A percentile compares a stretch with the other conserved stretches of the same genome.
Conservation (phyloP, 2,888 invertebrate genomes). For the Drosophila anomelani region DNA sequence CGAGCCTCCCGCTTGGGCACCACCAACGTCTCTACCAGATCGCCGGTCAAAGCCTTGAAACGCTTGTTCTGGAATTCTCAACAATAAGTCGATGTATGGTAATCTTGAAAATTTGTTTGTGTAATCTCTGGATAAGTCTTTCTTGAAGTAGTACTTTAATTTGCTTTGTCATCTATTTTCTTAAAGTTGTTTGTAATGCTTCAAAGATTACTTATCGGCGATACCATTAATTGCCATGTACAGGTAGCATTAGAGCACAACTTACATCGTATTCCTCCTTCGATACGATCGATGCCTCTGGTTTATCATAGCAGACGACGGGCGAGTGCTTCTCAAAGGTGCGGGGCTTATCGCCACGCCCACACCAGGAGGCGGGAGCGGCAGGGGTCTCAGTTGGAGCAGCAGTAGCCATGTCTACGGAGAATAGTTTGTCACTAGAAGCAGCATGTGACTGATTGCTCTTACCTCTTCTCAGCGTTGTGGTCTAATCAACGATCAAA, state of each 20-base stretch:
- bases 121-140: not conserved
- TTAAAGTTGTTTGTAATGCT: not conserved
- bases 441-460: not conserved
- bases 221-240: no score
- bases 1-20: constrained; percentile 84
- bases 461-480: not conserved
- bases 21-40: constrained; percentile 74
- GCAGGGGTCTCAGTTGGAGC: constrained; percentile 42
- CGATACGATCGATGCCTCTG: constrained; percentile 79
- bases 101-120: not conserved
- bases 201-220: constrained; percentile 8
- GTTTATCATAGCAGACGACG: constrained; percentile 83
- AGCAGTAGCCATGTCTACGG: constrained; percentile 27
- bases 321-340: constrained; percentile 76
- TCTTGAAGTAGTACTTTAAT: not conserved
- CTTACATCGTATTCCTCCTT: constrained; percentile 79
- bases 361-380: constrained; percentile 81
- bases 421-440: not conserved
- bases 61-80: constrained; percentile 68
- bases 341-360: constrained; percentile 75
- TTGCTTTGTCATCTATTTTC: not conserved
- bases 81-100: not conserved
- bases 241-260: no score
- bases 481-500: not conserved
- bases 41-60: constrained; percentile 77